Conservation (phyloP, 2,113 vertebrate species). For the Hucho hucho region DNA sequence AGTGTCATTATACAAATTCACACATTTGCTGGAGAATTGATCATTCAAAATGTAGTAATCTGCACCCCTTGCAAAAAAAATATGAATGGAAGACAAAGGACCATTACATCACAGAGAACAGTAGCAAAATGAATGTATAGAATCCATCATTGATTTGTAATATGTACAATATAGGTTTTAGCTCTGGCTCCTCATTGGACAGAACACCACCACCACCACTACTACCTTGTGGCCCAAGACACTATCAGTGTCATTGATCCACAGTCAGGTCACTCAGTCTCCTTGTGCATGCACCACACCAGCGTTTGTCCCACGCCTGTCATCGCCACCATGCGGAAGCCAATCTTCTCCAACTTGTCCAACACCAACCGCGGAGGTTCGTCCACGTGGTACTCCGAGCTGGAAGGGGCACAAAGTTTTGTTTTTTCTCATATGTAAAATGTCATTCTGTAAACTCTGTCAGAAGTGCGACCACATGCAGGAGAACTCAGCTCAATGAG, state of each 20-base stretch:
- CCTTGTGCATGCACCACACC: slow-evolving; percentile 97
- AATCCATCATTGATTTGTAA: background rate
- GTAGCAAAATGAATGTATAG: background rate
- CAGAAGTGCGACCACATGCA: slow-evolving; percentile 13
- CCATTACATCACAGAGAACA: background rate
- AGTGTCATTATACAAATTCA: background rate
- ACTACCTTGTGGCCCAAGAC: background rate
- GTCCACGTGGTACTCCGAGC: slow-evolving; percentile 90
- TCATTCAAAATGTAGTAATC: background rate
- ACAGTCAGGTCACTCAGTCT: slow-evolving; percentile 48
- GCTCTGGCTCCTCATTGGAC: background rate
- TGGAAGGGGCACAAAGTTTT: slow-evolving; percentile 61
- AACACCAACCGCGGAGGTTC: slow-evolving; percentile 88
- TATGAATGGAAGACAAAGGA: background rate
- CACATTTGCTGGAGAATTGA: background rate
- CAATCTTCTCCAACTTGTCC: slow-evolving; percentile 89
- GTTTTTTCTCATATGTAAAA: slow-evolving; percentile 46
- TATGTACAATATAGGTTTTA: background rate
- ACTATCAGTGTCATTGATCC: background rate
- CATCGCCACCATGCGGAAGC: slow-evolving; percentile 90
- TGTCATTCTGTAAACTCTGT: slow-evolving; percentile 49
- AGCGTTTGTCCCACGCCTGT: slow-evolving; percentile 94
- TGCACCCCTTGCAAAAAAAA: background rate
- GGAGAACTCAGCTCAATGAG: background rate
- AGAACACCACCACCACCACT: background rate